Base-by-base conservation (phyloP, 2,797 vertebrate species). In the Avahi laniger region DNA sequence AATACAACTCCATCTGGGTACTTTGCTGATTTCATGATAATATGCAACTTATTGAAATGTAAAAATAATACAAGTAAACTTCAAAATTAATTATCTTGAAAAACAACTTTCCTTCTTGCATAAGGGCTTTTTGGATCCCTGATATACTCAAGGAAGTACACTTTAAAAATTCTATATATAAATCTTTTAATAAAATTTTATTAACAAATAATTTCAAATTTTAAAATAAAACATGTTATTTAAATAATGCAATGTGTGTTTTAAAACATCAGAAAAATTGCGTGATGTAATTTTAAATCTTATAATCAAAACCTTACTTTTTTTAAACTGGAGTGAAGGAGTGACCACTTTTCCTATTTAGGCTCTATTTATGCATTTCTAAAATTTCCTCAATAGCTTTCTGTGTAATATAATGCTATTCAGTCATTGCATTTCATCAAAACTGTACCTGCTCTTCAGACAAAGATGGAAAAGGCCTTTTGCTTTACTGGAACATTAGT, bases 41-140 rank as follows among this genome's bases (percentile, higher is more conserved):
- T 54, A 94, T 22, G 41, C 33, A 88, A 89, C 24, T 33, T 13
- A 24, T 4, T 69, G 89, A 90, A 20, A 86, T n/a, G 24, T 91
- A 96, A 94, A 92, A 76, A 75, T 57, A 33, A 93, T 41, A 65
- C 38, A 95, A n/a, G 70, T 17, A 75, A 93, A 89, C 73, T 82
- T 41, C 46, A 67, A 81, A 95, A 81, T 79, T 87, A 93, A 95
- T 94, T 85, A 63, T 83, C 82, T 93, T 94, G 35, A 80, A 90
- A 85, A 91, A 46, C 70, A 8, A 2, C 35, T 91, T 78, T 1
- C 20, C 38, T 91, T 93, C 67, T 73, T 95, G 14, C 13, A 8
- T 43, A 65, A 75, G 13, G 4, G 33, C 26, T 22, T 84, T 78
- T 33, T 41, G 5, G 41, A 73, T 43, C 9, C n/a, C 50, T 88